Percentiles rank a stretch among this genome's conserved stretches.
Conservation (phyloP, 1,140 invertebrate genomes). For the Palaemon carinicauda region DNA sequence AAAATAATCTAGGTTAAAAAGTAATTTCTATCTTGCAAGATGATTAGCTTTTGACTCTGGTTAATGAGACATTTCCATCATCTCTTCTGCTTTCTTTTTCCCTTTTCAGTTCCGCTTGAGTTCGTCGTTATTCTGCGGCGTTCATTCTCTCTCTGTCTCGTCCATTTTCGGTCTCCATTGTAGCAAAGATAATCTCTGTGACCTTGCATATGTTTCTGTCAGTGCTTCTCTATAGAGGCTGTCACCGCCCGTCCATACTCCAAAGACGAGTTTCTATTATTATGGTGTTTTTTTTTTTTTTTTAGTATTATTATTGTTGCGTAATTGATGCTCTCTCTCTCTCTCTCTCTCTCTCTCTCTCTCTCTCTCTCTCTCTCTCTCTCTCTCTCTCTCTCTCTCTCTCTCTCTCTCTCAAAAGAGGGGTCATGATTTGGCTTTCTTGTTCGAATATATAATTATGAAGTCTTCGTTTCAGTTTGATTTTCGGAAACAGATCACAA, state of each 20-base stretch:
- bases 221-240: background rate
- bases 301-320: background rate
- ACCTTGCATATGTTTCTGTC: constrained; percentile 12
- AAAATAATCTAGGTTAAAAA: background rate
- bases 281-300: too few species aligned
- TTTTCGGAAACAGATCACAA: too few species aligned
- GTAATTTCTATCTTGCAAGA: background rate
- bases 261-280: background rate
- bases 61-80: background rate
- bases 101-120: background rate
- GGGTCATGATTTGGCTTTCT: too few species aligned
- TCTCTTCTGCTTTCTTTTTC: background rate
- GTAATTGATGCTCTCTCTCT: background rate
- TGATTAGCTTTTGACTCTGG: background rate
- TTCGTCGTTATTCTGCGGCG: too few species aligned
- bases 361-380: too few species aligned
- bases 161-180: background rate
- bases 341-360: too few species aligned
- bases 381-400: too few species aligned
- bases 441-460: too few species aligned
- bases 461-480: too few species aligned
- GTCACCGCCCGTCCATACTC: background rate
- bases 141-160: background rate
- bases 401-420: too few species aligned
- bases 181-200: background rate